These are phyloP conservation scores for Machimus rusticus DNA, from an alignment of 2,888 invertebrate species.

Conservation along the genomic window DNA sequence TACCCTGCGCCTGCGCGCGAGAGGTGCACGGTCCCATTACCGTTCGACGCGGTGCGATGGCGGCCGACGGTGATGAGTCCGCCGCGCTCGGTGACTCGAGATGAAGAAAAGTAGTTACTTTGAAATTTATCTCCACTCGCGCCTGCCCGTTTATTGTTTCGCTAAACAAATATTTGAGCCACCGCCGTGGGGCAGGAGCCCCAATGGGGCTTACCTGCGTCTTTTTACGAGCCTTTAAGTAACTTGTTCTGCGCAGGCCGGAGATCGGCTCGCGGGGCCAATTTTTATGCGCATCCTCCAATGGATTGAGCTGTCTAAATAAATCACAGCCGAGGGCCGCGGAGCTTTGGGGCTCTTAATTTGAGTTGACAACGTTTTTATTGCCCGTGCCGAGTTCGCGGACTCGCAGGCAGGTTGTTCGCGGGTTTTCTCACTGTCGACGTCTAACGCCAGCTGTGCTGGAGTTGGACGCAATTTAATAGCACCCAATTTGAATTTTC, in stretches of 20 bases:
- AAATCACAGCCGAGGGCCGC: conserved; percentile 3
- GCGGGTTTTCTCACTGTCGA: neutral
- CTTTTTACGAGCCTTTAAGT: conserved; percentile 46
- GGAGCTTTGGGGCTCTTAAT: neutral
- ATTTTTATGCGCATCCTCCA: conserved; percentile 34
- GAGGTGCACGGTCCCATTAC: conserved; percentile 12
- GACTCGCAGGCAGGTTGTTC: neutral
- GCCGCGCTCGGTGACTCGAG: neutral
- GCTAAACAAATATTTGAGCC: conserved; percentile 29
- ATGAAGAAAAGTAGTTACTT: conserved; percentile 18
- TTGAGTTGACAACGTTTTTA: conserved; percentile 28
- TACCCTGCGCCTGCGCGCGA: neutral
- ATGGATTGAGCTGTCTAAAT: conserved; percentile 31
- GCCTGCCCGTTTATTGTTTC: conserved; percentile 27
- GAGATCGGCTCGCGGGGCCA: neutral
- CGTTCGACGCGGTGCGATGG: neutral
- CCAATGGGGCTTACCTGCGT: neutral
- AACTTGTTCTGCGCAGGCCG: conserved; percentile 40
- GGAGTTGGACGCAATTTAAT: neutral
- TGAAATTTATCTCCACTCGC: conserved; percentile 24
- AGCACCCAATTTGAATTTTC: neutral
- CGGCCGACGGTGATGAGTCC: neutral
- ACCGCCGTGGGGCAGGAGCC: neutral
- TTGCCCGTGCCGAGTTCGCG: neutral
- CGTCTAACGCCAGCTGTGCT: neutral